These are phyloP conservation scores for Caenorhabditis sinica DNA, from an alignment of 2,888 invertebrate species.

Conservation along the genomic window DNA sequence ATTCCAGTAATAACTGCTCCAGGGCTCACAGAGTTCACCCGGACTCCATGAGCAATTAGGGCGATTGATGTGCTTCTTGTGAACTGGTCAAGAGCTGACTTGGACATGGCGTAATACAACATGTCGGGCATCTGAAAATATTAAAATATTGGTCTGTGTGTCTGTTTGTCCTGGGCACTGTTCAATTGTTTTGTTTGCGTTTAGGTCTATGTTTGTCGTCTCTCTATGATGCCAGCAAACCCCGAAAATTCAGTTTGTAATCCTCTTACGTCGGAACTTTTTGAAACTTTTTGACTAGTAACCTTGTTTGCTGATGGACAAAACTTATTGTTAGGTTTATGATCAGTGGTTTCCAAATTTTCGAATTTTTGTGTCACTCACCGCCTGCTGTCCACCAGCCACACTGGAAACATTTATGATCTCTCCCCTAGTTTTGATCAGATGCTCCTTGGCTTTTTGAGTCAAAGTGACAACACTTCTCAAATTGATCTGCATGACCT, in stretches of 20 bases:
- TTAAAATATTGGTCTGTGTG: too few relatives aligned
- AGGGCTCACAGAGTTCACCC: slow-evolving; percentile 62
- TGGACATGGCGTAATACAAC: slow-evolving; percentile 47
- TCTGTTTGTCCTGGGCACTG: too few relatives aligned
- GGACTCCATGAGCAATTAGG: slow-evolving; percentile 36
- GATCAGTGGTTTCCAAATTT: too few relatives aligned
- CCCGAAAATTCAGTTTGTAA: too few relatives aligned
- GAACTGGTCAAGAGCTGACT: slow-evolving; percentile 56
- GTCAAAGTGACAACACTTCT: slow-evolving; percentile 39
- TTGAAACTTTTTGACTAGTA: too few relatives aligned
- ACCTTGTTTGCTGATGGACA: too few relatives aligned
- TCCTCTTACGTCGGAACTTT: too few relatives aligned
- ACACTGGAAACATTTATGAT: slow-evolving; percentile 50
- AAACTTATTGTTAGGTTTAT: too few relatives aligned
- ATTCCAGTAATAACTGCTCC: slow-evolving; percentile 60
- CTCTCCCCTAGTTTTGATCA: slow-evolving; percentile 45
- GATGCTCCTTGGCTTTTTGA: slow-evolving; percentile 5
- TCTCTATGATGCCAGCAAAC: too few relatives aligned
- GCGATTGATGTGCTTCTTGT: slow-evolving; percentile 45
- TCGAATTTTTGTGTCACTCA: neutral
- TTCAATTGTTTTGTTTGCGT: too few relatives aligned
- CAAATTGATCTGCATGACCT: slow-evolving; percentile 23
- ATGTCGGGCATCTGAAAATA: too few relatives aligned
- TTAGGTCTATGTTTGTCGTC: too few relatives aligned
- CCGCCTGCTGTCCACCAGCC: slow-evolving; percentile 25